Base-by-base conservation (phyloP, 2,888 invertebrate genomes). In the Tiphia femorata region DNA sequence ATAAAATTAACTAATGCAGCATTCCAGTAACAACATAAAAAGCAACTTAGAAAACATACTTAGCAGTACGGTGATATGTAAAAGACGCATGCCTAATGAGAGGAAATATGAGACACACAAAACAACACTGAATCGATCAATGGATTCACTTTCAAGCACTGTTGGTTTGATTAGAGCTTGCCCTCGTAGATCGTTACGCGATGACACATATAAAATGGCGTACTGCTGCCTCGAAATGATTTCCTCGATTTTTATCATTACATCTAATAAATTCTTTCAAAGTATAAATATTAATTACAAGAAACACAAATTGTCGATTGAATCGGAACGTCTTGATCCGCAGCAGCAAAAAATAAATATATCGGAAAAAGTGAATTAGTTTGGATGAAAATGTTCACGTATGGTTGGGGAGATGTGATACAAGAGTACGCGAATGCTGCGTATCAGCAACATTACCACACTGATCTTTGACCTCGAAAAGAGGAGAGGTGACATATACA, bases 381-480 rank as follows among this genome's bases (percentile, higher is more conserved):
- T n/a, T n/a, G n/a, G n/a, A n/a, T n/a, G n/a, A n/a, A n/a, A n/a
- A n/a, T n/a, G n/a, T n/a, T n/a, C n/a, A n/a, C n/a, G n/a, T n/a
- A 33, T 2, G 5, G 33, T 14, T n/a, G 8, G 33, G 33, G 33
- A n/a, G 33, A 4, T 5, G 4, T 14, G 14, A 33, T 30, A 14
- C 19, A 21, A 30, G 16, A 3, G 20, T 55, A 60, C 68, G 55
- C 38, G 47, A 61, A 62, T 73, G 70, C 5, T 38, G 42, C 40
- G 16, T 63, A 57, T 57, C 59, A 23, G 53, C 29, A 55, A 51
- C 43, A 58, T 62, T 56, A 43, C 33, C 58, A 62, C 30, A 62
- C 38, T 64, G 60, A 71, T 69, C 71, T 65, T 38, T 62, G 68
- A 58, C 53, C 51, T 59, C 37, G 40, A 25, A 23, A 20, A 19